Base-by-base conservation (phyloP, 2,797 vertebrate species). In the Choloepus didactylus region DNA sequence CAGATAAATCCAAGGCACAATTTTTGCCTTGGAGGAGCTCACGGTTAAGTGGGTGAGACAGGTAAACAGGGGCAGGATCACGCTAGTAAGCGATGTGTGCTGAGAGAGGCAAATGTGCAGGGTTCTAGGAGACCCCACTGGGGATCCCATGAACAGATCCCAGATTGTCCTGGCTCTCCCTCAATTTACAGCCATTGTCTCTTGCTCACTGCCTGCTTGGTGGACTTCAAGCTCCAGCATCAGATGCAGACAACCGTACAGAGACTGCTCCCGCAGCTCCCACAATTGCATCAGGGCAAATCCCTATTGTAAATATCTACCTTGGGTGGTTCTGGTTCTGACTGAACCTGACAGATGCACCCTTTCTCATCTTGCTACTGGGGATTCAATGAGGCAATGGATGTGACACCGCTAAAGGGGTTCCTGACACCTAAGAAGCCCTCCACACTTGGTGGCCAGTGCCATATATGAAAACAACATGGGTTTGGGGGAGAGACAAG, bases 121-220 rank as follows among this genome's bases (percentile, higher is more conserved):
- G 8, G 41, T 19, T 76, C 38, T 3, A 1, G 0, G 27, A 19
- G 9, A 25, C 14, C 6, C 1, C 3, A 1, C 8, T 16, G 54
- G 16, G 54, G 41, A 1, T 80, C 67, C 56, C 16, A 15, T 19
- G 19, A 49, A 6, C 16, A 51, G 72, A 16, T 5, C 14, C 38
- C 16, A 16, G 3, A 6, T 62, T 77, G 35, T 64, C 18, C 25
- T 7, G 44, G 6, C 4, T 29, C n/a, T 73, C 14, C 19, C 60
- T 76, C 35, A 56, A 1, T 62, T 35, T 70, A 35, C 29, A 54
- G 5, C 25, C 19, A n/a, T 38, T 23, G 35, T 70, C 70, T 29
- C 21, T 70, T 9, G 15, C 41, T 10, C 9, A 18, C 31, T 3
- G 19, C 41, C 60, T 66, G n/a, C 60, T 31, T 2, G 12, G 6